phyloP scores from a whole-genome alignment of 1,140 invertebrate species.

The Calycopis cecrops region DNA sequence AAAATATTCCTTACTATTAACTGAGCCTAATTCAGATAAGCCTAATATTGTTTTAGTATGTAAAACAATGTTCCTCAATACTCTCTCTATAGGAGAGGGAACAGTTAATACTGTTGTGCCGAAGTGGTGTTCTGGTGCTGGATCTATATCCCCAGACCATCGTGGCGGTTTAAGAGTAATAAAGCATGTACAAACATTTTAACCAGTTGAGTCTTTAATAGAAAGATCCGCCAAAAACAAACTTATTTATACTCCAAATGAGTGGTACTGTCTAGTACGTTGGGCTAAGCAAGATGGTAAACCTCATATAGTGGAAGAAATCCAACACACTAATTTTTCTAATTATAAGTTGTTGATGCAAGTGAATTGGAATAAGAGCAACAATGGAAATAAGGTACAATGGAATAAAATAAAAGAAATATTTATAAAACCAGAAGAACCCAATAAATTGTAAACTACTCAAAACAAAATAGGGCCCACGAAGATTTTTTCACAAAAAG shows the following conservation, averaged over 20 bases:
- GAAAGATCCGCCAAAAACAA: too few species aligned
- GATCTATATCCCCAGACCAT: slow-evolving; percentile 6
- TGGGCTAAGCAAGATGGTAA: too few species aligned
- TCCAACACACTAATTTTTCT: slow-evolving; percentile 7
- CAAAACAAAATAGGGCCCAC: too few species aligned
- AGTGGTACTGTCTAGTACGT: too few species aligned
- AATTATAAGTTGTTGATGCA: neutral
- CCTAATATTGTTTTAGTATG: too few species aligned
- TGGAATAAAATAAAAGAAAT: slow-evolving; percentile 8
- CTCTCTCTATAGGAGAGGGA: slow-evolving; percentile 8
- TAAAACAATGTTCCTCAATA: slow-evolving; percentile 13
- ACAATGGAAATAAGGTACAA: slow-evolving; percentile 12
- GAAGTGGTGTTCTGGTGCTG: slow-evolving; percentile 12
- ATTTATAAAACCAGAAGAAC: neutral
- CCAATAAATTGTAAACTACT: slow-evolving; percentile 3
- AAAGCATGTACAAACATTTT: too few species aligned
- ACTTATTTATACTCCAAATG: too few species aligned
- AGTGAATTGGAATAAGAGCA: slow-evolving; percentile 6
- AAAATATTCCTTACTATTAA: too few species aligned
- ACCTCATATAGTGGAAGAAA: neutral
- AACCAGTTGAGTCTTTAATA: too few species aligned
- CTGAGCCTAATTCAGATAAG: too few species aligned
- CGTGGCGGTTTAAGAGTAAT: neutral
- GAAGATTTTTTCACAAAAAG: too few species aligned
- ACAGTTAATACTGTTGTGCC: slow-evolving; percentile 1